Conservation (phyloP, 2,113 vertebrate species). For the Panurus biarmicus region DNA sequence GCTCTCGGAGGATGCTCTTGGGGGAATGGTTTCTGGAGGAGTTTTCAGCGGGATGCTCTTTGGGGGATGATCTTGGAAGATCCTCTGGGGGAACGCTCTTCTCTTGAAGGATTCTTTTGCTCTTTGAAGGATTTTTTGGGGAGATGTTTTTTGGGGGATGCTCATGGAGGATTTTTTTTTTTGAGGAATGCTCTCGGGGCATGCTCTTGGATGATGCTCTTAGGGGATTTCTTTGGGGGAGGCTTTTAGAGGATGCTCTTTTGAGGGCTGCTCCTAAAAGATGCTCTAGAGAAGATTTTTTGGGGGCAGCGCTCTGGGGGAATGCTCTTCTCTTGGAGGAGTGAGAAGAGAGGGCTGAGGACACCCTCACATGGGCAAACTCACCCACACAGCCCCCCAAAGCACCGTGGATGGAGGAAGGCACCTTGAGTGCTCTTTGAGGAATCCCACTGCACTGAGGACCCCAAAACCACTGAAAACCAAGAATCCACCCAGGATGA, state of each 20-base stretch:
- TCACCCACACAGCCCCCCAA: background rate
- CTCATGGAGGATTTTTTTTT: background rate
- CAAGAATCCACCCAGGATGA: accelerated
- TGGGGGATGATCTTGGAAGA: background rate
- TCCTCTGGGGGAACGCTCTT: background rate
- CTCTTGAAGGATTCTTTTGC: background rate
- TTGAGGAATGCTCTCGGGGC: background rate
- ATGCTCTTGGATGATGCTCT: background rate
- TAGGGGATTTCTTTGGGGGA: background rate
- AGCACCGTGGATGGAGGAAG: accelerated
- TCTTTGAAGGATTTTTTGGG: background rate
- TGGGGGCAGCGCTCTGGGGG: background rate
- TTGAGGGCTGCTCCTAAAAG: background rate
- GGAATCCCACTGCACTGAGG: accelerated
- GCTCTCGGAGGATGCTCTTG: background rate
- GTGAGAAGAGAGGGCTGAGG: background rate
- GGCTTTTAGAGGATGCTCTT: background rate
- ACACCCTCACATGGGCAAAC: accelerated
- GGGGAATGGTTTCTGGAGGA: background rate
- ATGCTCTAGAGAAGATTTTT: background rate
- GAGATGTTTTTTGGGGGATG: background rate
- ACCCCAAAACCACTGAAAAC: background rate
- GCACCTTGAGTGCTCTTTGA: accelerated
- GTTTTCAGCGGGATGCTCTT: background rate
- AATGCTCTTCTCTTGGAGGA: accelerated